A percentile compares a stretch with the other conserved stretches of the same genome.
Evolutionary conservation across 2,113 vertebrate genomes (phyloP).

Genomic region (Polypterus senegalus): DNA sequence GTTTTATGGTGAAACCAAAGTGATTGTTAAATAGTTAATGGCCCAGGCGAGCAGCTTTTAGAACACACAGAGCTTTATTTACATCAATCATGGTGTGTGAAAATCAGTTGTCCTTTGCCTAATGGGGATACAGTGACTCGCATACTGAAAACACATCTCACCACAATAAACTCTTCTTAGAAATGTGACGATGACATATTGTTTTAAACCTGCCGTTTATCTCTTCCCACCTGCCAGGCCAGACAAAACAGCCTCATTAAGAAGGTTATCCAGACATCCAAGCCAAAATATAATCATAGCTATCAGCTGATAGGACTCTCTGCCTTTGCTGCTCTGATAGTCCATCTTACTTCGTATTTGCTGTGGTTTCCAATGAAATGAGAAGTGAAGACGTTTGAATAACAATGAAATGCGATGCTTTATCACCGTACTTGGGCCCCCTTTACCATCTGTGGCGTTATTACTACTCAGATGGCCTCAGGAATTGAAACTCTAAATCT

Average conservation of each 20-base stretch:
- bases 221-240: constrained; percentile 54
- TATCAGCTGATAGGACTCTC: constrained; percentile 29
- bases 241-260: constrained; percentile 51
- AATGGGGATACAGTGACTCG: constrained; percentile 20
- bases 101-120: no score
- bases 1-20: no score
- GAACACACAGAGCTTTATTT: no score
- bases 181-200: constrained; percentile 44
- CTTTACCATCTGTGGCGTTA: no score
- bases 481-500: no score
- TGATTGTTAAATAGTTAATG: no score
- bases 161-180: constrained; percentile 43
- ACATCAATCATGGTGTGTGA: no score
- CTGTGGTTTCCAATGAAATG: neutral
- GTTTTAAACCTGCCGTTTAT: constrained; percentile 48
- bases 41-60: no score
- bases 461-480: no score
- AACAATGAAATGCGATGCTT: no score
- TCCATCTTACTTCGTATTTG: constrained; percentile 4
- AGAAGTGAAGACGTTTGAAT: no score
- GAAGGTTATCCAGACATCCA: constrained; percentile 45
- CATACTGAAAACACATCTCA: constrained; percentile 32
- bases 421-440: no score
- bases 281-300: constrained; percentile 39
- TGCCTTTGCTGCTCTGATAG: constrained; percentile 38